Evolutionary conservation across 2,113 vertebrate genomes (phyloP).

Genomic region (Oreochromis niloticus): DNA sequence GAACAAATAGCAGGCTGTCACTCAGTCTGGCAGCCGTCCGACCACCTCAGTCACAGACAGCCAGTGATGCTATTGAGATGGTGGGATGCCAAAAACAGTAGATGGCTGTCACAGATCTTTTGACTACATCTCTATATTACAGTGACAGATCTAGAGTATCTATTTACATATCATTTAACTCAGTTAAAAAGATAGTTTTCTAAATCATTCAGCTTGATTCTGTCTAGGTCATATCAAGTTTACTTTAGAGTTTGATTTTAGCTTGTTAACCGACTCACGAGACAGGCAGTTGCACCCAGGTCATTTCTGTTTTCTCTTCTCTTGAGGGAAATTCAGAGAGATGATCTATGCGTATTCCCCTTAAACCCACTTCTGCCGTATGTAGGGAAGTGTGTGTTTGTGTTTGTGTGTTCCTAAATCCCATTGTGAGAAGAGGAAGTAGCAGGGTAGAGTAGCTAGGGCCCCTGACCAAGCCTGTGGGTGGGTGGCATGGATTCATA

Average conservation of each 20-base stretch:
- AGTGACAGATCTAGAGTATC: background rate
- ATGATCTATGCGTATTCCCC: slow-evolving; percentile 19
- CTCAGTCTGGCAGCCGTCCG: slow-evolving; percentile 52
- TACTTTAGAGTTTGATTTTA: background rate
- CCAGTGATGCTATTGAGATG: slow-evolving; percentile 27
- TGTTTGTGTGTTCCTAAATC: slow-evolving; percentile 53
- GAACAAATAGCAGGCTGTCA: slow-evolving; percentile 62
- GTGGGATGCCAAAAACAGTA: slow-evolving; percentile 32
- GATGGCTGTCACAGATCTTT: slow-evolving; percentile 33
- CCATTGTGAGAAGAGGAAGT: slow-evolving; percentile 57
- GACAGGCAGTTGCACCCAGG: background rate
- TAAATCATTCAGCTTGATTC: background rate
- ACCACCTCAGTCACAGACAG: slow-evolving; percentile 47
- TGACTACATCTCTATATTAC: background rate
- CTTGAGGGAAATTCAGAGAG: background rate
- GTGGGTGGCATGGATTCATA: slow-evolving; percentile 88
- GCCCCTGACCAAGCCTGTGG: slow-evolving; percentile 63
- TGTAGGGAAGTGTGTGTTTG: slow-evolving; percentile 5
- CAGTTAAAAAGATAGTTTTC: background rate
- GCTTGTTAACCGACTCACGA: background rate
- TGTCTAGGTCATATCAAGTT: background rate
- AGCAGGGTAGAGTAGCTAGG: slow-evolving; percentile 46
- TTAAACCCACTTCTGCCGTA: slow-evolving; percentile 7
- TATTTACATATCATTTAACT: slow-evolving; percentile 8
- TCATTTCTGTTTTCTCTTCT: background rate